phyloP scores from a whole-genome alignment of 2,797 vertebrate species.

The Clarias laeviceps region DNA sequence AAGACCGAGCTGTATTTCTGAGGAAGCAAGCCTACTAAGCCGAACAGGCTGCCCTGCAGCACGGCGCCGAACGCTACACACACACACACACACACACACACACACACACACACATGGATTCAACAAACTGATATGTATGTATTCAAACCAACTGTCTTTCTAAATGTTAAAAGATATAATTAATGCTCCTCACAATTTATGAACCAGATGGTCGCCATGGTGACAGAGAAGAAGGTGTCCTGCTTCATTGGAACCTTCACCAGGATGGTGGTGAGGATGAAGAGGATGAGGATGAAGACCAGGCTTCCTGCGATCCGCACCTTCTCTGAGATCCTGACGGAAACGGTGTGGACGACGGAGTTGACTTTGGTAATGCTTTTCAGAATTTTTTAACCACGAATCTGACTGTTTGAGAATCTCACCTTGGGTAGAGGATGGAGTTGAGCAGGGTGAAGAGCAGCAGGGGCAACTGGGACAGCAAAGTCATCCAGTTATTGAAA shows the following conservation, averaged over 20 bases:
- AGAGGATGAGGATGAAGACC: slow-evolving; percentile 80
- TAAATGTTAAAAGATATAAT: not conserved
- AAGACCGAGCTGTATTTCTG: slow-evolving; percentile 84
- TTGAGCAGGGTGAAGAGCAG: slow-evolving; percentile 89
- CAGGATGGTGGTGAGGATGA: slow-evolving; percentile 78
- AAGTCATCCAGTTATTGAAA: slow-evolving; percentile 91
- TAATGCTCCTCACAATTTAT: slow-evolving; percentile 52
- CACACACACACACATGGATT: slow-evolving; percentile 16
- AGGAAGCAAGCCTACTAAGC: slow-evolving; percentile 83
- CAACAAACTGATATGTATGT: not conserved
- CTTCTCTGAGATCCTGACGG: slow-evolving; percentile 78
- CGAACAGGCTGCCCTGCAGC: slow-evolving; percentile 87
- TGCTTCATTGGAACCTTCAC: slow-evolving; percentile 73
- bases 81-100: slow-evolving; percentile 5
- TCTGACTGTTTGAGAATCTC: slow-evolving; percentile 46
- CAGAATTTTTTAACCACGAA: too few relatives aligned
- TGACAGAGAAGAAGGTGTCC: slow-evolving; percentile 81
- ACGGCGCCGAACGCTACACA: slow-evolving; percentile 83
- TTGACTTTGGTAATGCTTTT: too few relatives aligned
- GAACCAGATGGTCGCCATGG: slow-evolving; percentile 84
- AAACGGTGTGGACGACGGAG: not conserved
- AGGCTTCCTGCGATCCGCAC: slow-evolving; percentile 83
- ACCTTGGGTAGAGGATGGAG: slow-evolving; percentile 89
- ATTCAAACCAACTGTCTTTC: not conserved
- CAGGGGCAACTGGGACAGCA: slow-evolving; percentile 88